Evolutionary conservation across 2,888 invertebrate species (phyloP).

Genomic region (Tetanocera ferruginea): DNA sequence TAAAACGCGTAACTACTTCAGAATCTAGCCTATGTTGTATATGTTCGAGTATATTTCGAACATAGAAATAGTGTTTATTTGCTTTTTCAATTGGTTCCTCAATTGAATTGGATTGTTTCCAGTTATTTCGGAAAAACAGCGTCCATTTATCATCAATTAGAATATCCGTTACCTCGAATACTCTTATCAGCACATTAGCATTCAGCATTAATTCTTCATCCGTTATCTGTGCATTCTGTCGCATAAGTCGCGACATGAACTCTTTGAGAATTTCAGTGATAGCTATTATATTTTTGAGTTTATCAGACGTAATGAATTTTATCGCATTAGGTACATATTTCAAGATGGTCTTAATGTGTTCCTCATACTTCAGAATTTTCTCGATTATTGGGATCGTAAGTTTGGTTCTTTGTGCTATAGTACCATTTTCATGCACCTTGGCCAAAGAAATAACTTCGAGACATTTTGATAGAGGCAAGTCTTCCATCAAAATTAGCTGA

Average conservation of each 20-base stretch:
- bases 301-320: neutral
- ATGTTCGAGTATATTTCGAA: neutral
- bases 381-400: neutral
- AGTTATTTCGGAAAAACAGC: neutral
- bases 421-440: neutral
- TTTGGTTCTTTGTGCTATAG: neutral
- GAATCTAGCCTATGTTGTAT: neutral
- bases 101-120: neutral
- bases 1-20: neutral
- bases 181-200: neutral
- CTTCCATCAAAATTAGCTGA: neutral
- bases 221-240: neutral
- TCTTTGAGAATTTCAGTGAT: conserved; percentile 9
- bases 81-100: too few species aligned
- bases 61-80: neutral
- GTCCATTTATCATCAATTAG: neutral
- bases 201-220: neutral
- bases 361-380: neutral
- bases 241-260: neutral
- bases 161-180: neutral
- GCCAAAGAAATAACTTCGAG: neutral
- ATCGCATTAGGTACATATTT: neutral
- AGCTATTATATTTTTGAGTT: neutral
- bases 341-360: neutral
- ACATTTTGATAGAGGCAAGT: neutral